These are phyloP conservation scores for Temnothorax longispinosus DNA, from an alignment of 1,140 invertebrate species.

Conservation along the genomic window DNA sequence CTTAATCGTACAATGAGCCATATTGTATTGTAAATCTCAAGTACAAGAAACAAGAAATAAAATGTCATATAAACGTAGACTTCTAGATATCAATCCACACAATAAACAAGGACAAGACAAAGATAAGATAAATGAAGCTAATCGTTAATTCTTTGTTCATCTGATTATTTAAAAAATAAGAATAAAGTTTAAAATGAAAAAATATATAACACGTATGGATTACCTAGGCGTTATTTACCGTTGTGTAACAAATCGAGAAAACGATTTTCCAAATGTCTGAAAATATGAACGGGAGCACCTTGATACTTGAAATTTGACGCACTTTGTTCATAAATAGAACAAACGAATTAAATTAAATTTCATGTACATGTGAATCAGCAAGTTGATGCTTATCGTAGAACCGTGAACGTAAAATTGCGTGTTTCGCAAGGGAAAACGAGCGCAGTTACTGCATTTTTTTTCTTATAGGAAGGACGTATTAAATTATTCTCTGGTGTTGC, in stretches of 20 bases:
- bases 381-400: background rate
- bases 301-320: too few relatives aligned
- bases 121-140: too few relatives aligned
- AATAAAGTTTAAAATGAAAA: background rate
- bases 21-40: background rate
- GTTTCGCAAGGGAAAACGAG: background rate
- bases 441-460: background rate
- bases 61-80: too few relatives aligned
- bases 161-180: background rate
- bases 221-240: background rate
- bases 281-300: background rate
- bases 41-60: too few relatives aligned
- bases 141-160: too few relatives aligned
- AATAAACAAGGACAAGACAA: background rate
- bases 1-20: too few relatives aligned
- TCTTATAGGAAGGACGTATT: background rate
- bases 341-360: background rate
- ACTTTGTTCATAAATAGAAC: constrained; percentile 7
- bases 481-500: background rate
- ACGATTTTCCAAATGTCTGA: background rate
- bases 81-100: background rate
- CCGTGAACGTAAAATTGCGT: background rate
- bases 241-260: background rate
- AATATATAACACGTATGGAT: background rate
- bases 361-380: background rate